A percentile compares a stretch with the other conserved stretches of the same genome.
These are phyloP conservation scores for Megaceryle torquata DNA, from an alignment of 2,113 vertebrate species.

Conservation along the genomic window DNA sequence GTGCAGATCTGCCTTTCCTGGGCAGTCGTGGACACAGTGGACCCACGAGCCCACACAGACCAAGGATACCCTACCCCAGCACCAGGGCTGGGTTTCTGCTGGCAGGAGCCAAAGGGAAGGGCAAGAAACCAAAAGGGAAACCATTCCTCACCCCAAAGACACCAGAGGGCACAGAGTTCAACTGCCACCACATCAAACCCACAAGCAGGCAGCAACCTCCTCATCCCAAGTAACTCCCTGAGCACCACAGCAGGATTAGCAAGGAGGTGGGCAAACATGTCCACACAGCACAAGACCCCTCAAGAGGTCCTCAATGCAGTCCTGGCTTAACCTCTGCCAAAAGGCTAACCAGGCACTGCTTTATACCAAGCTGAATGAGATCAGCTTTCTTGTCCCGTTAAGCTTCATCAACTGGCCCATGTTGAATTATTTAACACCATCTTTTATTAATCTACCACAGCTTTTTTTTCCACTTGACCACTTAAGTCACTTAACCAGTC, in stretches of 20 bases:
- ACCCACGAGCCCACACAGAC: rapidly evolving
- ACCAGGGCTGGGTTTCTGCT: neutral
- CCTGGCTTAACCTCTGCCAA: neutral
- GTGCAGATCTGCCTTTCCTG: neutral
- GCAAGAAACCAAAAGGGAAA: neutral
- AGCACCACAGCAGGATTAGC: neutral
- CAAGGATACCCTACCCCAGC: neutral
- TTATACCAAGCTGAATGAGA: neutral
- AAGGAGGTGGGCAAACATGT: neutral
- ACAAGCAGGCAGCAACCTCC: neutral
- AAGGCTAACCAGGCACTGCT: neutral
- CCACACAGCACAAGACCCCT: neutral
- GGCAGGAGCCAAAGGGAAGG: neutral
- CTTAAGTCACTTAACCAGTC: neutral
- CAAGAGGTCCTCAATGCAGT: neutral
- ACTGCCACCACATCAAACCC: neutral
- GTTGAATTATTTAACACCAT: neutral
- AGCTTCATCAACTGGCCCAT: neutral
- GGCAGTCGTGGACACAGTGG: neutral
- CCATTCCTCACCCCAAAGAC: neutral
- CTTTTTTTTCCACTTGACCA: neutral
- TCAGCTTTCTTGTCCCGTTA: neutral
- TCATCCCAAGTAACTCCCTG: neutral
- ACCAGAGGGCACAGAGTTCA: neutral
- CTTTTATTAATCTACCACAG: conserved; percentile 3